Evolutionary conservation across 2,797 vertebrate genomes (phyloP).

Genomic region (Myripristis jacobus): DNA sequence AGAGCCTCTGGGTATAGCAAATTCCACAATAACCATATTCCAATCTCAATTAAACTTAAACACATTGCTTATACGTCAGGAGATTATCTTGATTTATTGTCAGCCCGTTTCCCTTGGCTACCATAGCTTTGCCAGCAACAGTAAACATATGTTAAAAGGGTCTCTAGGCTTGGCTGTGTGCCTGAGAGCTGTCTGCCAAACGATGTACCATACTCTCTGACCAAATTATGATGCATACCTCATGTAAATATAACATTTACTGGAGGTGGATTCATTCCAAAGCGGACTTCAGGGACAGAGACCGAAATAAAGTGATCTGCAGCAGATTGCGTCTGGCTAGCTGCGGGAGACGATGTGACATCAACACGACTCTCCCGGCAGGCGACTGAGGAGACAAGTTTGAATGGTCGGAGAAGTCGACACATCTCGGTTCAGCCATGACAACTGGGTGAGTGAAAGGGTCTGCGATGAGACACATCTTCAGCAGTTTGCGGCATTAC

Average conservation of each 20-base stretch:
- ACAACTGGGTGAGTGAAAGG: not conserved
- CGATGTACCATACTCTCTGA: not conserved
- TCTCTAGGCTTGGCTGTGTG: not conserved
- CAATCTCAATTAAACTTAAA: not conserved
- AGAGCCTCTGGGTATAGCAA: not conserved
- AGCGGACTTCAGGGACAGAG: not conserved
- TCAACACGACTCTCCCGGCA: too few species aligned
- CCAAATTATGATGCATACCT: not conserved
- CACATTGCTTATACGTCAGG: not conserved
- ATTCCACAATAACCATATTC: not conserved
- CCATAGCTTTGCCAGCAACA: not conserved
- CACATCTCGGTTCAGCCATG: not conserved
- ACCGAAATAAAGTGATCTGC: not conserved
- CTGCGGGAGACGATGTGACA: not conserved
- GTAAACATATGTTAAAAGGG: not conserved
- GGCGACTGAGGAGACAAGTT: too few species aligned
- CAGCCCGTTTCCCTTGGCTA: not conserved
- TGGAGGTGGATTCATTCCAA: not conserved
- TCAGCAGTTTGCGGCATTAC: constrained; percentile 12
- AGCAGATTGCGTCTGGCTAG: not conserved
- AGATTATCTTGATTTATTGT: not conserved
- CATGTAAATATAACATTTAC: not conserved
- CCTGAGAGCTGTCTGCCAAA: not conserved
- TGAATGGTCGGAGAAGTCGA: not conserved
- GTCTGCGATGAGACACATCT: not conserved